Evolutionary conservation across 2,888 invertebrate genomes (phyloP), one percentile per base, ranked within the genome.

Genomic region (Drosophila greeni): DNA sequence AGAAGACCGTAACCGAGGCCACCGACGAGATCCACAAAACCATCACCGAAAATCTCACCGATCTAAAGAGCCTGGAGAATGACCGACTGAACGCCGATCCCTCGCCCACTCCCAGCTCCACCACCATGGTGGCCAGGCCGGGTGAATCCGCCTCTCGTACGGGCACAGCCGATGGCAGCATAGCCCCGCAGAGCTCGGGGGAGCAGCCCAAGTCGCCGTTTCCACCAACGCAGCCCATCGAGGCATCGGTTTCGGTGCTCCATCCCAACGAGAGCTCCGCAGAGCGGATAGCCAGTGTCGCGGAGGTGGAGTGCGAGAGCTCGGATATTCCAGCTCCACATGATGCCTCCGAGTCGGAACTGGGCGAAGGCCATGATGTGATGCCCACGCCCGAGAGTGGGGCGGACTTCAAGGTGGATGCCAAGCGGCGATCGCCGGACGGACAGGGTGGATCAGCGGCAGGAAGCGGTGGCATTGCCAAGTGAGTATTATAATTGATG

Each of bases 251-350:
- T n/a, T 87, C 87, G 5, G 86, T 89, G 3, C 37, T 88, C 18
- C 86, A 86, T 66, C 64, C 76, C 2, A 48, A 55, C n/a, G 74
- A 61, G 20, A 72, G 60, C 42, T 74, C 84, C 45, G 73, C 81
- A 53, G 82, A 85, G 77, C 81, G 91, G 40, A 67, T 92, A 34
- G 91, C 90, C 77, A 91, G 91, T 18, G 91, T 91, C 62, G 90
- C 91, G 40, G 92, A 92, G 68, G 90, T 91, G 16, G 92, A 92
- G 81, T 90, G 91, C 65, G 91, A 91, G 76, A 91, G 91, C 87
- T 91, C 91, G 9, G 92, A 92, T 80, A 81, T 85, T 61, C 86
- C 88, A 73, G 86, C 77, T 59, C 69, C 59, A 48, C 64, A 20
- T 6, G 53, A 57, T 12, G 64, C 5, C 26, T 64, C 31, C 26